Evolutionary conservation across 2,113 vertebrate species (phyloP), one percentile per base, ranked within the genome.

Genomic region (human (Homo sapiens)): DNA sequence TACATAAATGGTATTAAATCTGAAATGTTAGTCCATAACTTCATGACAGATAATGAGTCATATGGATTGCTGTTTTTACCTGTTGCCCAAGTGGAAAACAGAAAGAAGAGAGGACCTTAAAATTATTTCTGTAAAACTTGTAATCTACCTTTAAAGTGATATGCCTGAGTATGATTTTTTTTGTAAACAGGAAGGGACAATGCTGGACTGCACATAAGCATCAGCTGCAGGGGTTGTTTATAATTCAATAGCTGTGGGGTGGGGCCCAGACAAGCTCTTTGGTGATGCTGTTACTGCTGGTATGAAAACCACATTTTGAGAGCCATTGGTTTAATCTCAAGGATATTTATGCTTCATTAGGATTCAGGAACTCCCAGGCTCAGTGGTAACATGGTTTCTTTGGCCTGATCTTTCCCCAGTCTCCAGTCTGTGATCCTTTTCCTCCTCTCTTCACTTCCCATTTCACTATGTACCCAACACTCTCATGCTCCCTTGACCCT

Each of bases 31-130:
- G 23, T 43, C 27, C n/a, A 43, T 59, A 55, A 66, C 35, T 88
- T 88, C 16, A 32, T 30, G 75, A 68, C 40, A 93, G 59, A n/a
- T 82, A 91, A 88, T 27, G 81, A 82, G 57, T 75, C 25, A 18
- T 82, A 84, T 66, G 50, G 45, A 83, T 93, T 83, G 27, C 70
- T 94, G 82, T 86, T 95, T 94, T 89, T 68, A 89, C 70, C 55
- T 95, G 32, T 88, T 89, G 38, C 45, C 68, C 50, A 92, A 82
- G 55, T 88, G n/a, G 32, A 70, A 83, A 78, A 90, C 25, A 68
- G 32, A 87, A 89, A 89, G 23, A 38, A 96, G 50, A 94, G 45
- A 75, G 38, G 72, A 52, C 84, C 84, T 93, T 72, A 91, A 79
- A 83, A 76, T 78, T 89, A 91, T 72, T 90, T 92, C 81, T 94